Base-by-base conservation (phyloP, 2,797 vertebrate genomes). In the Carcharodon carcharias region DNA sequence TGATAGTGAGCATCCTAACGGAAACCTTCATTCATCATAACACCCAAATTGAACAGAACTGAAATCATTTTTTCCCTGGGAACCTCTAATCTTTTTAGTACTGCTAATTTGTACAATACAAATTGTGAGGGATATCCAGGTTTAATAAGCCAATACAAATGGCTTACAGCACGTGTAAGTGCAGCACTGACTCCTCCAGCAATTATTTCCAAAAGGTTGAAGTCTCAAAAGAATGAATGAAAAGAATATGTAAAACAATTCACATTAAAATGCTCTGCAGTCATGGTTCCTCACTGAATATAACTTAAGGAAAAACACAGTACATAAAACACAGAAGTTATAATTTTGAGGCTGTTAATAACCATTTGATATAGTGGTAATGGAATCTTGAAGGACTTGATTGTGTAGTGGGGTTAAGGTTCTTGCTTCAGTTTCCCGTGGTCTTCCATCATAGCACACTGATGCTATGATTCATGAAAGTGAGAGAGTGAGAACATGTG, bases 11-110 rank as follows among this genome's bases (percentile, higher is more conserved):
- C 31, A n/a, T 91, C 14, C 88, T 91, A 35, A 21, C 0, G 1
- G 88, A 91, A 91, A 91, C 31, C 82, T 50, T 85, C 45, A 85
- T 85, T 85, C 50, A 85, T 85, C 45, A 85, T 45, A 21, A 91
- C 16, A 35, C 63, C 88, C 35, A 91, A n/a, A 61, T 21, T 91
- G 31, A 61, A 91, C 56, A 61, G 58, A n/a, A 91, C 56, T n/a
- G 35, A 61, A 35, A 56, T 89, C 87, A 58, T 12, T 58, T 58
- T 35, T 58, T 35, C 87, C 56, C 87, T 35, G 87, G 87, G 50
- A 89, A 58, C 87, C 54, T 56, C 12, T 58, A 89, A 89, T 35
- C 54, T 35, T 89, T 31, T 89, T 89, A 58, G 56, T 1, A 35
- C 54, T 89, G 87, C 31, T 89, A 89, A 89, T 35, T 89, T 89